Evolutionary conservation across 2,888 invertebrate species (phyloP), one percentile per base, ranked within the genome.

Genomic region (Anorthoa munda): DNA sequence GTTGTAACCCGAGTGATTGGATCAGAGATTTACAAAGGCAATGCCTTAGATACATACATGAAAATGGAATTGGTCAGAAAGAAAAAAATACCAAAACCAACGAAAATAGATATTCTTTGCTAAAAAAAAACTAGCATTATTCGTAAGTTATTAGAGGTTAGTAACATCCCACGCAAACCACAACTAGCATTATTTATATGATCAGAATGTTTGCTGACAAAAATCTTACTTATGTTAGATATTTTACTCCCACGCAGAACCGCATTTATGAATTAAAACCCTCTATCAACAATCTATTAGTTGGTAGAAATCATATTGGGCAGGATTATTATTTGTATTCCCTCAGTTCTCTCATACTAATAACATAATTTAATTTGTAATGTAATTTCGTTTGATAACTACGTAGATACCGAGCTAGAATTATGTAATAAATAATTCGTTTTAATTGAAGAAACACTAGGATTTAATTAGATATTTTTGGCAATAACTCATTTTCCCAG

Each of bases 11-110:
- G 26, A 56, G 53, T 78, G 63, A 75, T 80, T 31, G 59, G n/a
- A n/a, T n/a, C n/a, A n/a, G n/a, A n/a, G 50, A 56, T 78, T 81
- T 81, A 50, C 67, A 81, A 81, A 67, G 23, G 5, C 67, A 50
- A 66, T 66, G 48, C n/a, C 23, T 73, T 26, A 21, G 48, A 21
- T 77, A 26, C n/a, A 3, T 51, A 48, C n/a, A 51, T 48, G 9
- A 15, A 53, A 48, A 26, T 45, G 21, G 2, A 31, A 48, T n/a
- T n/a, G n/a, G n/a, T n/a, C n/a, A n/a, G n/a, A n/a, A n/a, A n/a
- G n/a, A n/a, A n/a, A n/a, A n/a, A n/a, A n/a, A n/a, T n/a, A n/a
- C n/a, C n/a, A n/a, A n/a, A n/a, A n/a, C n/a, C n/a, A n/a, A n/a
- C n/a, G n/a, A n/a, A n/a, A n/a, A n/a, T n/a, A n/a, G n/a, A n/a